Evolutionary conservation across 2,113 vertebrate genomes (phyloP).

Genomic region (Polypterus bichir): DNA sequence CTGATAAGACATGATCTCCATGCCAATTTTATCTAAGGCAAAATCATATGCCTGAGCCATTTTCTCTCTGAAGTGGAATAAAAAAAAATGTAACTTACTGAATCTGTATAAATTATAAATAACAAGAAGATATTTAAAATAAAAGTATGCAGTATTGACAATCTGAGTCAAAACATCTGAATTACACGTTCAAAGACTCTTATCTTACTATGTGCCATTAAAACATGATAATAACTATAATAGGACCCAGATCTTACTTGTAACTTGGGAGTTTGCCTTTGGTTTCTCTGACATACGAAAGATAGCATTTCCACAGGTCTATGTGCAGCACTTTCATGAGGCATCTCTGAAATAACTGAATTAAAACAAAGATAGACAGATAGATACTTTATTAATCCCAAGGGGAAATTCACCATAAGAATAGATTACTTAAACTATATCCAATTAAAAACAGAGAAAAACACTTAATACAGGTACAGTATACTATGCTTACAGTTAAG

Average conservation of each 20-base stretch:
- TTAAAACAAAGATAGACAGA: not conserved
- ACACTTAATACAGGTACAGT: too few relatives aligned
- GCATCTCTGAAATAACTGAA: conserved; percentile 94
- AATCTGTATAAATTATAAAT: too few relatives aligned
- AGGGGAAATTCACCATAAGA: too few relatives aligned
- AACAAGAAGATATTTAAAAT: too few relatives aligned
- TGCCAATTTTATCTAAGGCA: conserved; percentile 97
- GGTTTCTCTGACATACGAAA: conserved; percentile 96
- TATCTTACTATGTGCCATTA: too few relatives aligned
- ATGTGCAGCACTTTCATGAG: conserved; percentile 99
- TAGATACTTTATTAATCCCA: too few relatives aligned
- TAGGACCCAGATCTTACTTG: conserved; percentile 65
- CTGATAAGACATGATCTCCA: conserved; percentile 99
- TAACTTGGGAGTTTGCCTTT: conserved; percentile 98
- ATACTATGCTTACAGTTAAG: too few relatives aligned
- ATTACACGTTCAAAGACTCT: too few relatives aligned
- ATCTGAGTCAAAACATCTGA: too few relatives aligned
- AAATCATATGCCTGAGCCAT: conserved; percentile 99
- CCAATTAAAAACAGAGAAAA: not conserved
- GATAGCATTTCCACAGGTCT: conserved; percentile 98
- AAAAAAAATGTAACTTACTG: conserved; percentile 20
- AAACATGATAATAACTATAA: too few relatives aligned
- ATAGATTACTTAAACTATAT: not conserved
- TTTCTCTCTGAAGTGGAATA: conserved; percentile 73
- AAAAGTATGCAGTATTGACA: too few relatives aligned